A percentile compares a stretch with the other conserved stretches of the same genome.
Conservation (phyloP, 2,113 vertebrate genomes). For the Thomomys bottae region DNA sequence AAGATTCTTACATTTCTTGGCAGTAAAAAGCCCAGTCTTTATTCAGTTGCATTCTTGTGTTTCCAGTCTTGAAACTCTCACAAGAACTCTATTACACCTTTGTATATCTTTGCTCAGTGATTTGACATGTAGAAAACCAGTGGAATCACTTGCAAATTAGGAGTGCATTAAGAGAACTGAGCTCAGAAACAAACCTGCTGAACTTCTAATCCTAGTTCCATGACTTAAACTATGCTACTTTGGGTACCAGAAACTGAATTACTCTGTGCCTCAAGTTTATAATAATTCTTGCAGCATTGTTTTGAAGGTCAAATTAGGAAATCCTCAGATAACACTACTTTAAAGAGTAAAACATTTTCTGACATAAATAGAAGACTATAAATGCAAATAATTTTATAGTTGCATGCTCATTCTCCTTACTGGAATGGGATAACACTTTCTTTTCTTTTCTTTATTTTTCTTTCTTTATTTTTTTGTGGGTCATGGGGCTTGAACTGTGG, state of each 20-base stretch:
- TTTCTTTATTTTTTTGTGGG: too few species aligned
- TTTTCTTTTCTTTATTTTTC: too few species aligned
- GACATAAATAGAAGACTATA: background rate
- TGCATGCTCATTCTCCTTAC: background rate
- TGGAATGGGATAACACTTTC: background rate
- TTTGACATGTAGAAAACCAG: background rate
- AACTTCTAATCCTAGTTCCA: background rate
- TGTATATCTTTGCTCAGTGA: background rate
- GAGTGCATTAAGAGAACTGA: background rate
- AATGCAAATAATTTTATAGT: background rate
- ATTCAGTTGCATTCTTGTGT: fast-evolving
- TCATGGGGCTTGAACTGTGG: too few species aligned
- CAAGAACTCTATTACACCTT: background rate
- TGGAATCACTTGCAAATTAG: background rate
- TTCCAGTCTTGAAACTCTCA: background rate
- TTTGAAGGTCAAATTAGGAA: background rate
- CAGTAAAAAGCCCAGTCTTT: background rate
- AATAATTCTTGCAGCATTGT: background rate
- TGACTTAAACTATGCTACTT: background rate
- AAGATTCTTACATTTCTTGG: background rate
- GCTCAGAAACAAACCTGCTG: background rate
- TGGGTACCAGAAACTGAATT: background rate
- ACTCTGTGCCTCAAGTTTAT: background rate
- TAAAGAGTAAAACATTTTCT: background rate
- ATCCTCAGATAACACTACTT: background rate